Percentiles rank a stretch among this genome's conserved stretches.
These are phyloP conservation scores for Catocala nupta DNA, from an alignment of 2,888 invertebrate species.

Conservation along the genomic window DNA sequence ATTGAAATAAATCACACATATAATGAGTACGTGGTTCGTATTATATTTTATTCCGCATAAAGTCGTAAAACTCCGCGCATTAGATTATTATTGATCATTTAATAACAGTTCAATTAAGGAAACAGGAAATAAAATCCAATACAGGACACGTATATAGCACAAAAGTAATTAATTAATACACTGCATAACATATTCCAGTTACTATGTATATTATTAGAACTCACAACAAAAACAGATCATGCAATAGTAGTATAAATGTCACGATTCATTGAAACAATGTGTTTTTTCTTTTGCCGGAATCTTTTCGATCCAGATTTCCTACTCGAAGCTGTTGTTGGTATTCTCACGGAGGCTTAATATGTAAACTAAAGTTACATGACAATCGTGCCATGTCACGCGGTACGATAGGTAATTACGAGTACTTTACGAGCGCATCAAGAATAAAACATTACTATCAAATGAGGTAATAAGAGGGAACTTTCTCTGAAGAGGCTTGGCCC, in stretches of 20 bases:
- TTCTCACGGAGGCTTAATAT: slow-evolving; percentile 29
- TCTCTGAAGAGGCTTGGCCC: slow-evolving; percentile 16
- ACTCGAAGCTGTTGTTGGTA: slow-evolving; percentile 11
- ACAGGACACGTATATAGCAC: too few species aligned
- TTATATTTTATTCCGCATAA: too few species aligned
- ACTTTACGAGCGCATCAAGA: slow-evolving; percentile 27
- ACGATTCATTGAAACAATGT: slow-evolving; percentile 18
- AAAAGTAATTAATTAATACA: not conserved
- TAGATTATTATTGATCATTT: too few species aligned
- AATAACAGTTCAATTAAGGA: too few species aligned
- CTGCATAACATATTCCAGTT: too few species aligned
- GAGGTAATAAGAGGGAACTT: slow-evolving; percentile 43
- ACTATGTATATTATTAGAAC: too few species aligned
- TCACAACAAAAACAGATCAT: not conserved
- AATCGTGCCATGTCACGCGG: slow-evolving; percentile 32
- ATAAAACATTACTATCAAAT: slow-evolving; percentile 25
- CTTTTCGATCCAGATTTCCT: slow-evolving; percentile 20
- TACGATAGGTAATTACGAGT: slow-evolving; percentile 7
- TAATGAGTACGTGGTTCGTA: too few species aligned
- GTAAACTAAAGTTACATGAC: slow-evolving; percentile 24
- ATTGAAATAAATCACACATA: too few species aligned
- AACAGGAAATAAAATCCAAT: too few species aligned
- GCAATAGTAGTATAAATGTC: not conserved
- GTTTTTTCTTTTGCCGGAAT: slow-evolving; percentile 25
- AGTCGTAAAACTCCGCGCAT: too few species aligned